Percentiles rank a stretch among this genome's conserved stretches.
Evolutionary conservation across 2,797 vertebrate species (phyloP).

Genomic region (Rachycentron canadum): DNA sequence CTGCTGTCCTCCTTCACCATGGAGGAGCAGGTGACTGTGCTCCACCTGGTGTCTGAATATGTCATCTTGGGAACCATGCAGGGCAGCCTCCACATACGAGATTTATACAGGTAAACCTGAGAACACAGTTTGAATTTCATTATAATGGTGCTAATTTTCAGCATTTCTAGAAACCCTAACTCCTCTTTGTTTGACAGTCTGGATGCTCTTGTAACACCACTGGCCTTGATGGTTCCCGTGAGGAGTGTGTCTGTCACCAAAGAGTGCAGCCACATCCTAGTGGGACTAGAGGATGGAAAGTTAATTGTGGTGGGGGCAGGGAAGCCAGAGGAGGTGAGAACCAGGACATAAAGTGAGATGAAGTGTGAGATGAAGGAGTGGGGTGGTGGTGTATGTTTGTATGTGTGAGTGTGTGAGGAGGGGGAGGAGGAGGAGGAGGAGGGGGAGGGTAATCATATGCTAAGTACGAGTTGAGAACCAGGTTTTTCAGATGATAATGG

Average conservation of each 20-base stretch:
- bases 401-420: neutral
- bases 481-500: constrained; percentile 69
- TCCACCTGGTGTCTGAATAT: constrained; percentile 90
- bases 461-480: constrained; percentile 48
- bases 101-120: constrained; percentile 81
- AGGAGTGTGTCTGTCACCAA: constrained; percentile 94
- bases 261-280: constrained; percentile 95
- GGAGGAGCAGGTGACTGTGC: constrained; percentile 90
- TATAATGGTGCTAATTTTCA: neutral
- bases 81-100: constrained; percentile 91
- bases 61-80: constrained; percentile 91
- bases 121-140: neutral
- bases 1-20: constrained; percentile 87
- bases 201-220: constrained; percentile 76
- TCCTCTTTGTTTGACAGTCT: constrained; percentile 82
- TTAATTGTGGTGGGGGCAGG: constrained; percentile 96
- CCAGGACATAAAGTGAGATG: constrained; percentile 32
- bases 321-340: constrained; percentile 93
- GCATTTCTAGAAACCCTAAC: neutral
- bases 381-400: constrained; percentile 17
- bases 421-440: too few relatives aligned
- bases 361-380: constrained; percentile 23
- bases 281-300: constrained; percentile 95
- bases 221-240: constrained; percentile 93
- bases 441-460: constrained; percentile 48